These are phyloP conservation scores for Monarcha castaneiventris DNA, from an alignment of 2,113 vertebrate genomes.

Conservation along the genomic window DNA sequence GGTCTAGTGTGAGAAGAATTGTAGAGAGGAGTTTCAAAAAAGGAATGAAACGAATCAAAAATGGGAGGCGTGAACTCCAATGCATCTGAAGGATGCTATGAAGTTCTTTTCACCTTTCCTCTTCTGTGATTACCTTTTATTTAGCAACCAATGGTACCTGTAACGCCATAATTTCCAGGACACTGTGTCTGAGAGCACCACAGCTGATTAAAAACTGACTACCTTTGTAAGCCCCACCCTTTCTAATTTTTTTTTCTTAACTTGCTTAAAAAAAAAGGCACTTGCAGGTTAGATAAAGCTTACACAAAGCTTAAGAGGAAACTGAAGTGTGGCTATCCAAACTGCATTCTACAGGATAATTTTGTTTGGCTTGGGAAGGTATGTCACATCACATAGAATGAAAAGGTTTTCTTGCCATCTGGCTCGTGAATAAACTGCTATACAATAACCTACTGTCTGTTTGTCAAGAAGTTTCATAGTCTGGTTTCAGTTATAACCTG, in stretches of 20 bases:
- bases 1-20: not conserved
- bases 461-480: not conserved
- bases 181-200: not conserved
- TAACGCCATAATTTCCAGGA: not conserved
- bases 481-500: slow-evolving; percentile 28
- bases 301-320: not conserved
- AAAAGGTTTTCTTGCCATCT: not conserved
- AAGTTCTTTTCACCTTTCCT: not conserved
- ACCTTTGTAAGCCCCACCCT: fast-evolving
- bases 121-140: not conserved
- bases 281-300: not conserved
- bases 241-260: not conserved
- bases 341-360: not conserved
- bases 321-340: not conserved
- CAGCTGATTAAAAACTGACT: not conserved
- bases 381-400: not conserved
- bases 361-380: not conserved
- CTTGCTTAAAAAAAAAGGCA: not conserved
- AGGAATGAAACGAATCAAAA: not conserved
- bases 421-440: not conserved
- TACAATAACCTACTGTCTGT: not conserved
- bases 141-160: not conserved
- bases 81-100: not conserved
- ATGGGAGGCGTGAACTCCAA: not conserved
- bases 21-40: not conserved